A percentile compares a stretch with the other conserved stretches of the same genome.
These are phyloP conservation scores for Cryptophagus acutangulus DNA, from an alignment of 2,888 invertebrate genomes.

Conservation along the genomic window DNA sequence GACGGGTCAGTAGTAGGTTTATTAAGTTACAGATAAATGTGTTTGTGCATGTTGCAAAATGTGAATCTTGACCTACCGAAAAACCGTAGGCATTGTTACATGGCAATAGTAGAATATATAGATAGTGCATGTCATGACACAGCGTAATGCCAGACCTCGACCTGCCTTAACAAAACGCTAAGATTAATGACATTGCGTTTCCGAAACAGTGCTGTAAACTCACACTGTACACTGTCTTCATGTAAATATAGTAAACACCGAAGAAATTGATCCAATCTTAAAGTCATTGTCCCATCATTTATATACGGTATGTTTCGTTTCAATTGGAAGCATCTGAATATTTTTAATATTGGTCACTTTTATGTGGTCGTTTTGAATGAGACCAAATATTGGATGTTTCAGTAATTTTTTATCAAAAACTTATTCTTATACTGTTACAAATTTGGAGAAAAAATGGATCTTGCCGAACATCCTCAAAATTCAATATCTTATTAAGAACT, in stretches of 20 bases:
- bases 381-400: too few species aligned
- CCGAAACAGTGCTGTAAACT: conserved; percentile 21
- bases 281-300: conserved; percentile 5
- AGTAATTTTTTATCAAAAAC: too few species aligned
- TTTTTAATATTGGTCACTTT: too few species aligned
- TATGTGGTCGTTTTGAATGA: too few species aligned
- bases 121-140: conserved; percentile 41
- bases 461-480: too few species aligned
- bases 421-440: too few species aligned
- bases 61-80: conserved; percentile 33
- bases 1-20: too few species aligned
- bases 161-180: conserved; percentile 40
- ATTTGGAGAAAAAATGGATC: too few species aligned
- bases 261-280: conserved; percentile 6
- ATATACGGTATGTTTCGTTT: too few species aligned
- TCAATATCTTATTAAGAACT: too few species aligned
- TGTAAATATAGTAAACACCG: conserved; percentile 22
- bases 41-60: not conserved
- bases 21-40: too few species aligned
- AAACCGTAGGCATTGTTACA: conserved; percentile 26
- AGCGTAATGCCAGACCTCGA: conserved; percentile 39
- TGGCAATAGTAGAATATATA: conserved; percentile 34
- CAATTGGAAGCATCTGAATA: too few species aligned
- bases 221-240: conserved; percentile 14
- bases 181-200: conserved; percentile 43